Evolutionary conservation across 2,888 invertebrate genomes (phyloP), one percentile per base, ranked within the genome.

Genomic region (Patella caerulea): DNA sequence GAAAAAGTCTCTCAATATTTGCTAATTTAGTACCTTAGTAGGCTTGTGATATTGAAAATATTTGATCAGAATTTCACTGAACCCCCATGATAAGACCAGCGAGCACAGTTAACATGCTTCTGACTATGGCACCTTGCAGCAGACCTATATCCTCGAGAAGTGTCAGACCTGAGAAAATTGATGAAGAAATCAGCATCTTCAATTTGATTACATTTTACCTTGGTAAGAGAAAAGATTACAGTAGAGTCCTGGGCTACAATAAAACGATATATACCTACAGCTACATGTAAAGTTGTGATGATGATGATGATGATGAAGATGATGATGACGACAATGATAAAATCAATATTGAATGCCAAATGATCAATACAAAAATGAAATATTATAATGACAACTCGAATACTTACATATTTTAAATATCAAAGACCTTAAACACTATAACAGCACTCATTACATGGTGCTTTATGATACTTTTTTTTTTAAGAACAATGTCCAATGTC

Each of bases 101-200:
- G 24, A 72, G 69, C 34, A 59, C 53, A 72, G 45, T 19, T 29
- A 15, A 24, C 11, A 15, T 15, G 70, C 73, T 29, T 45, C 45
- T 52, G 75, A 74, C 71, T 75, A 72, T 65, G 59, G 71, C 74
- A 75, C 74, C 78, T 75, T 75, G 74, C 75, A 72, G 74, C 19
- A 72, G 55, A 75, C 78, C 74, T 78, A 78, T 24, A 71, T 75
- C 78, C 78, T 74, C 69, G 72, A 54, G 72, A 75, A 75, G 74
- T 74, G 65, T 78, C 78, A 78, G 78, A 78, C 78, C 78, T 78
- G 78, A 75, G 75, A 72, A 75, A 78, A 54, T 75, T 71, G 71
- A 34, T 29, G 29, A 75, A 65, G 53, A 45, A 75, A 45, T 74
- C 78, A 72, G 78, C 75, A 15, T 53, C 78, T 71, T 75, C 65